Conservation (phyloP, 2,797 vertebrate species). For the Micrastur ruficollis region DNA sequence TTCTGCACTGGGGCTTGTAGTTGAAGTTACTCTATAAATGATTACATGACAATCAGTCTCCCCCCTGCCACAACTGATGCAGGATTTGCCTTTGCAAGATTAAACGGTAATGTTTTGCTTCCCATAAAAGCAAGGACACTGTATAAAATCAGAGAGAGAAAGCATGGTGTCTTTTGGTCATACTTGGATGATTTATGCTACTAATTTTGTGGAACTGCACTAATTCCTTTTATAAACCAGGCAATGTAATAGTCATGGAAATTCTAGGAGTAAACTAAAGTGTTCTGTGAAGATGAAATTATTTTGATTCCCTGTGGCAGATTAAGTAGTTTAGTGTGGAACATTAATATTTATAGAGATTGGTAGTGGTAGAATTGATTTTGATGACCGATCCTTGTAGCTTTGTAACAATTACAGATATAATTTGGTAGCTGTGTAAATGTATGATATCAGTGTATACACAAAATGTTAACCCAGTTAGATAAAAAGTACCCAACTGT, state of each 20-base stretch:
- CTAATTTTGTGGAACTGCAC: not conserved
- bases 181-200: not conserved
- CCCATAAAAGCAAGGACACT: not conserved
- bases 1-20: not conserved
- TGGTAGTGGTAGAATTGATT: not conserved
- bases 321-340: not conserved
- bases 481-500: not conserved
- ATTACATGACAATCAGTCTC: not conserved
- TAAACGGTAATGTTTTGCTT: not conserved
- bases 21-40: not conserved
- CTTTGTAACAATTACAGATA: slow-evolving; percentile 17
- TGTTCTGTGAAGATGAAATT: not conserved
- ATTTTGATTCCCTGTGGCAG: not conserved
- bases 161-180: not conserved
- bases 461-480: slow-evolving; percentile 5
- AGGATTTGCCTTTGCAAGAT: not conserved
- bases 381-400: slow-evolving; percentile 32
- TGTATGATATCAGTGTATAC: not conserved
- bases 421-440: slow-evolving; percentile 41
- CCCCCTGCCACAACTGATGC: accelerated
- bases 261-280: not conserved
- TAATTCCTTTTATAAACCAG: not conserved
- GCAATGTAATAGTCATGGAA: not conserved
- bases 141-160: not conserved
- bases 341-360: slow-evolving; percentile 42